Base-by-base conservation (phyloP, 2,888 invertebrate genomes). In the Hermodice carunculata region DNA sequence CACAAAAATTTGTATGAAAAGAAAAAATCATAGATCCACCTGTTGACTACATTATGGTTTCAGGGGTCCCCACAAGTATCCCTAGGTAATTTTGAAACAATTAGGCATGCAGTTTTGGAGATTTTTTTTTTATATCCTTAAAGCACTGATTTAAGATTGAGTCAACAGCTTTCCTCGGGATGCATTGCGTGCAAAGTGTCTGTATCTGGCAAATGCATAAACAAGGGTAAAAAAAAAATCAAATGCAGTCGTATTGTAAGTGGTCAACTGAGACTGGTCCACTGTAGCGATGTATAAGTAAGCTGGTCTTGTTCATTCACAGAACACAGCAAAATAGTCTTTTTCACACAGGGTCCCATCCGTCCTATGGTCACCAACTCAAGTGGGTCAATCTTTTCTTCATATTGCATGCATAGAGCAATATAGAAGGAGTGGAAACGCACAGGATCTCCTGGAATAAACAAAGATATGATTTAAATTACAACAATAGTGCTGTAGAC, bases 371-470 rank as follows among this genome's bases (percentile, higher is more conserved):
- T 58, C n/a, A 64, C 51, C 51, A 74, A 26, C 26, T 73, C 66
- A 11, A 65, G 31, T 1, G 54, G 58, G 8, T 24, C 53, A 17
- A 73, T 17, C 17, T 43, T 42, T 24, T 61, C 29, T 5, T 48
- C 46, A 8, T 51, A 37, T 28, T 63, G 62, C 14, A 90, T 84
- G 86, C 94, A 95, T 61, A 90, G 88, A 14, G 94, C 89, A 85
- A 95, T 91, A 79, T 91, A 92, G 67, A 91, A 89, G 1, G 94
- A 92, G 86, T 95, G 95, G 81, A 91, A 93, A 80, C 89, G 89
- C 2, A 91, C 88, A 52, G 94, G 94, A 86, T 94, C 94, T 56
- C 94, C 94, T 93, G 85, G 63, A 88, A 57, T 56, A 52, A 49
- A 51, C 46, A 53, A 28, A 56, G 8, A 29, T n/a, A n/a, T n/a